Percentiles rank a stretch among this genome's conserved stretches.
These are phyloP conservation scores for Sus cebifrons DNA, from an alignment of 2,797 vertebrate genomes.

Conservation along the genomic window DNA sequence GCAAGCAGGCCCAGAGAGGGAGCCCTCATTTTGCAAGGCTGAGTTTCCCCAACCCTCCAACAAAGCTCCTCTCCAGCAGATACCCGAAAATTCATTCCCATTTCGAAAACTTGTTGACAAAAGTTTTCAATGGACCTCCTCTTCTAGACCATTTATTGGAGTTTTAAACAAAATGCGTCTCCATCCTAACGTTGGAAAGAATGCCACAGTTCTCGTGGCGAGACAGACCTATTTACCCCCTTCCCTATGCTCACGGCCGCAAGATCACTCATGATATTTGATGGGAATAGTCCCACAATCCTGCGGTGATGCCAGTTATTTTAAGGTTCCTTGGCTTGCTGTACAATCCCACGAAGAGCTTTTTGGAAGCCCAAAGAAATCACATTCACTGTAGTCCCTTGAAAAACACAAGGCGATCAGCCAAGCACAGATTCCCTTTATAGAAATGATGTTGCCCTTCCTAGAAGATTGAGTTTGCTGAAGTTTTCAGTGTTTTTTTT, in stretches of 20 bases:
- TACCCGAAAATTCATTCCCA: neutral
- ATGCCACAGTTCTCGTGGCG: neutral
- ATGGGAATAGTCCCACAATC: neutral
- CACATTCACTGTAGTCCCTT: neutral
- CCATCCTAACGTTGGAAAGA: neutral
- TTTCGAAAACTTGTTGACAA: neutral
- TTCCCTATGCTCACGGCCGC: neutral
- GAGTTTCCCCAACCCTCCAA: neutral
- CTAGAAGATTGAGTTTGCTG: neutral
- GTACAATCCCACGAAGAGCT: neutral
- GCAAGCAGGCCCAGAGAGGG: too few relatives aligned
- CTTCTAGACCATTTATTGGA: neutral
- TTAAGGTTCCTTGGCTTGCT: slow-evolving; percentile 20
- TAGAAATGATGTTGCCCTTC: neutral
- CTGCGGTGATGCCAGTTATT: neutral
- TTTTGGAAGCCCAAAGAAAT: slow-evolving; percentile 16
- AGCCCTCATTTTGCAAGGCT: neutral
- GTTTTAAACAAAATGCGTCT: slow-evolving; percentile 18
- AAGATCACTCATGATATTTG: neutral
- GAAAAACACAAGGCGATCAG: slow-evolving; percentile 18
- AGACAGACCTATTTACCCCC: neutral
- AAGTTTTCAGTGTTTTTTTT: neutral
- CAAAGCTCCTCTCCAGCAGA: neutral
- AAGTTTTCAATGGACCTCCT: neutral
- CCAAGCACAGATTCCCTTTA: slow-evolving; percentile 8